Evolutionary conservation across 2,888 invertebrate genomes (phyloP), one percentile per base, ranked within the genome.

Genomic region (Caenorhabditis imperialis): DNA sequence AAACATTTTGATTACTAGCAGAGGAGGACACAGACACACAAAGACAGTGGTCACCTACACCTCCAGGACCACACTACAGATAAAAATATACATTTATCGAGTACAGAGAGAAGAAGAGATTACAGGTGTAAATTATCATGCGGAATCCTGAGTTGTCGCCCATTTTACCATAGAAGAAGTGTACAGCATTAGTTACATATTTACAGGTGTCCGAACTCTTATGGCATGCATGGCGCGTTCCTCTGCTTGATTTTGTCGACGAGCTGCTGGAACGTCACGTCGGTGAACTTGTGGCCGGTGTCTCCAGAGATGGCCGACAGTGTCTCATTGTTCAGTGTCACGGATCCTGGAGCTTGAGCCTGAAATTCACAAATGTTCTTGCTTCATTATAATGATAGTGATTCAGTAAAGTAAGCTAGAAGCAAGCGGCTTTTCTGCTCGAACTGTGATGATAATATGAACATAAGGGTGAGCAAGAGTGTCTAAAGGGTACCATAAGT

Each of bases 151-250:
- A 69, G 69, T 57, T 57, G 12, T 44, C 22, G 18, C 25, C 38
- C 25, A 16, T 18, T 50, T 50, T 33, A 50, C 50, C 55, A 55
- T 38, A 30, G 37, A 45, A 62, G 48, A 14, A 57, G 38, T 45
- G 30, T 65, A 55, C 55, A 65, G 10, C 3, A 44, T 53, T 48
- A 53, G 44, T 53, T 69, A 61, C 61, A 61, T 61, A 69, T 69
- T 69, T 69, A 69, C 55, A 54, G 16, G 33, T 1, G 20, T 16
- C 25, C 20, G 37, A n/a, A 47, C 40, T 48, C 18, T 61, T 67
- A 57, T 63, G 74, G 75, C 75, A 84, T 75, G 61, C 84, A 84
- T 51, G 79, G 79, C 30, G 71, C 51, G 63, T 84, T 84, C 44
- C 83, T 44, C 60, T 79, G 81, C 57, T 82, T 75, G 50, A 79